These are phyloP conservation scores for Andrena chrysosceles DNA, from an alignment of 2,888 invertebrate genomes.

Conservation along the genomic window DNA sequence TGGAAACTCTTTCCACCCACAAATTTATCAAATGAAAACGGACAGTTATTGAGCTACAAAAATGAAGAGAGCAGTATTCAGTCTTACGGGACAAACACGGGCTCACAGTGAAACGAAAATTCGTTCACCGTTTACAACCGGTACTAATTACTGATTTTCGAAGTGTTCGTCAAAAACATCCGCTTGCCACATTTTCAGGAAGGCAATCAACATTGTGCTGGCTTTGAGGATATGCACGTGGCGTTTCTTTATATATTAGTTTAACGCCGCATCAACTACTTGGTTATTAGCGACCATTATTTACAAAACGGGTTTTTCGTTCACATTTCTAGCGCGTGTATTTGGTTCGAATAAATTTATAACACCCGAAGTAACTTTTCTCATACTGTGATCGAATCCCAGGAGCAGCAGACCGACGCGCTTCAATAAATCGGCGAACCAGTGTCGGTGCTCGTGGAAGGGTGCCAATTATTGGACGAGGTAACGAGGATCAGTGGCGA, in stretches of 20 bases:
- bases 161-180: no score
- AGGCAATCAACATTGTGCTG: no score
- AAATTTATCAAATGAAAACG: slow-evolving; percentile 46
- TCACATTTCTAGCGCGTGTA: no score
- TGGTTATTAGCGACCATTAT: no score
- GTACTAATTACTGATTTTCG: no score
- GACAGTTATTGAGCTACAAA: slow-evolving; percentile 53
- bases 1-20: slow-evolving; percentile 22
- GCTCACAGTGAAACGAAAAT: no score
- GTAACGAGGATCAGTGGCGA: slow-evolving; percentile 73
- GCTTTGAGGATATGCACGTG: no score
- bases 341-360: slow-evolving; percentile 24
- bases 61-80: slow-evolving; percentile 45
- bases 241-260: no score
- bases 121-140: no score
- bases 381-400: slow-evolving; percentile 61
- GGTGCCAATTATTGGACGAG: slow-evolving; percentile 73
- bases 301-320: no score
- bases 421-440: slow-evolving; percentile 69
- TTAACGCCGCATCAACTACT: no score
- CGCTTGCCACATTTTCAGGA: no score
- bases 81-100: not conserved
- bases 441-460: slow-evolving; percentile 65
- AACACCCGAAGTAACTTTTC: slow-evolving; percentile 54
- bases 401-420: slow-evolving; percentile 62